Conservation (phyloP, 1,140 invertebrate genomes). For the Vollenhovia emeryi region DNA sequence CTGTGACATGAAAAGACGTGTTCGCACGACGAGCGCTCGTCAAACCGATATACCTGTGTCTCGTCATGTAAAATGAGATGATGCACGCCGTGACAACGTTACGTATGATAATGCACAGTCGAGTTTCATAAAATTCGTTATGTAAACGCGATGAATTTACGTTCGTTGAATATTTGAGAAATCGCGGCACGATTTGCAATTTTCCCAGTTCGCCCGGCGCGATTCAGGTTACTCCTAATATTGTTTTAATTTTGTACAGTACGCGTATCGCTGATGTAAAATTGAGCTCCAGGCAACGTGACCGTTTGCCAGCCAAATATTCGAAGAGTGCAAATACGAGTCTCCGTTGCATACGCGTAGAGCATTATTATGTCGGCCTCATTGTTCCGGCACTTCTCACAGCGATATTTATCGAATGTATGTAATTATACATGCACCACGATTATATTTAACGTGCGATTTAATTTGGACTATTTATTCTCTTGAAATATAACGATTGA, state of each 20-base stretch:
- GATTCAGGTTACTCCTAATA: neutral
- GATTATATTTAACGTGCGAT: neutral
- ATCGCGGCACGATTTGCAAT: neutral
- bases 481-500: neutral
- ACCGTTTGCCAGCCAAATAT: constrained; percentile 18
- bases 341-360: neutral
- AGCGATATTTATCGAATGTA: neutral
- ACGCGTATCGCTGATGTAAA: neutral
- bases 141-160: constrained; percentile 9
- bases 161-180: constrained; percentile 12
- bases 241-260: constrained; percentile 3
- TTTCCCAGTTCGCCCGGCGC: neutral
- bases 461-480: neutral
- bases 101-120: neutral
- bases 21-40: neutral
- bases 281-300: neutral
- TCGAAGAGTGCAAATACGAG: neutral
- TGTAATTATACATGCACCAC: neutral
- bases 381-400: neutral
- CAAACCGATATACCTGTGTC: neutral
- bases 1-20: neutral
- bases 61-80: constrained; percentile 9
- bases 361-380: neutral
- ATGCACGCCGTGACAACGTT: neutral
- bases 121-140: constrained; percentile 25